These are phyloP conservation scores for Halictus quadricinctus DNA, from an alignment of 2,888 invertebrate species.

Conservation along the genomic window DNA sequence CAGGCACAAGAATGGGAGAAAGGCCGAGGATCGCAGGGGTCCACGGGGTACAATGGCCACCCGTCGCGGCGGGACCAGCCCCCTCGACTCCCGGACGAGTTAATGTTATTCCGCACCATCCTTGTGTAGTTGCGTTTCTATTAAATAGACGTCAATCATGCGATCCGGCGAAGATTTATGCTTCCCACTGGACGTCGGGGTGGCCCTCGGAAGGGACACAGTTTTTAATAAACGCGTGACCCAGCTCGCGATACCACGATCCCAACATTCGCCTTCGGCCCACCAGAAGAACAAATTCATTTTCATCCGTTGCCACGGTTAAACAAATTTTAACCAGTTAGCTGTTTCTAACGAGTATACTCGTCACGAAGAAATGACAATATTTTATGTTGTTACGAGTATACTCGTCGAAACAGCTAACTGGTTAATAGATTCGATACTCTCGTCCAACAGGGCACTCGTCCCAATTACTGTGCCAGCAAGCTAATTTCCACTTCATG, in stretches of 20 bases:
- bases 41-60: conserved; percentile 79
- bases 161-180: conserved; percentile 73
- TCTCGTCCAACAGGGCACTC: no score
- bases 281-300: conserved; percentile 6
- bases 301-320: not conserved
- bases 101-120: conserved; percentile 78
- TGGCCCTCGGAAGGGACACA: conserved; percentile 64
- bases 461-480: no score
- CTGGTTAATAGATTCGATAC: no score
- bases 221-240: conserved; percentile 59
- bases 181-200: conserved; percentile 63
- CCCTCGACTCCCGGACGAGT: conserved; percentile 80
- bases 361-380: no score
- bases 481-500: no score
- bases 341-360: no score
- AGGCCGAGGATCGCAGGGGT: conserved; percentile 76
- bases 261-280: not conserved
- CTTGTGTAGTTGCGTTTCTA: conserved; percentile 79
- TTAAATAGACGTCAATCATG: conserved; percentile 81
- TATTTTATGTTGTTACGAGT: no score
- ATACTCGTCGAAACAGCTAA: no score
- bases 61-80: conserved; percentile 78
- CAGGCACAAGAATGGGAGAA: conserved; percentile 73
- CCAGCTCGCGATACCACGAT: conserved; percentile 19
- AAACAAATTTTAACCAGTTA: not conserved